phyloP scores from a whole-genome alignment of 2,888 invertebrate species.

The Phengaris arion region DNA sequence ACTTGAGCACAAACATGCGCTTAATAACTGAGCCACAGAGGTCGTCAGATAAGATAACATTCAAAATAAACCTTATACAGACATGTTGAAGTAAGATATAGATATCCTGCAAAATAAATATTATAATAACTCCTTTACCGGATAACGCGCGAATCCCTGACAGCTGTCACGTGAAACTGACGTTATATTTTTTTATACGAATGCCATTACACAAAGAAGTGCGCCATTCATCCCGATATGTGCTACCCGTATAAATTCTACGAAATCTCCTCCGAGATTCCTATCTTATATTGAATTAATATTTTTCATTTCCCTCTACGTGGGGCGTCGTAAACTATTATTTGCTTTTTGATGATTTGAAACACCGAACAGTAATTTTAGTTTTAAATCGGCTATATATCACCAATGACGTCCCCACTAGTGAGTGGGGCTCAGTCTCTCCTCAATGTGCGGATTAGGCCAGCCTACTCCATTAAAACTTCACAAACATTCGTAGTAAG shows the following conservation, averaged over 20 bases:
- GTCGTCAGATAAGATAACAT: too few species aligned
- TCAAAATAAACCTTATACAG: neutral
- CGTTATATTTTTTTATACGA: slow-evolving; percentile 25
- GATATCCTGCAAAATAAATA: neutral
- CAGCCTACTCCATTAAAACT: too few species aligned
- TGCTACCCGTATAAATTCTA: slow-evolving; percentile 22
- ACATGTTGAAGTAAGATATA: neutral
- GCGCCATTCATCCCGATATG: slow-evolving; percentile 21
- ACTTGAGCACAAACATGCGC: too few species aligned
- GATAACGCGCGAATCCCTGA: slow-evolving; percentile 4
- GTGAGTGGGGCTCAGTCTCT: too few species aligned
- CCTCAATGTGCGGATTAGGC: too few species aligned
- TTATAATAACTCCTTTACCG: neutral
- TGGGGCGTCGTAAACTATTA: neutral
- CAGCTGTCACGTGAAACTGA: slow-evolving; percentile 22
- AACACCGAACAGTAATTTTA: too few species aligned
- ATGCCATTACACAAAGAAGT: slow-evolving; percentile 20
- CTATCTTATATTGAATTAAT: slow-evolving; percentile 21
- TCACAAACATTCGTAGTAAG: too few species aligned
- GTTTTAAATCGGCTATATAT: too few species aligned
- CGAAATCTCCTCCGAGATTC: neutral
- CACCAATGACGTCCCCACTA: too few species aligned
- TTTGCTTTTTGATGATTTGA: neutral
- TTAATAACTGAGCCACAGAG: too few species aligned
- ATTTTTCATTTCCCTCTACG: neutral